These are phyloP conservation scores for Dasysyrphus albostriatus DNA, from an alignment of 2,888 invertebrate species.

Conservation along the genomic window DNA sequence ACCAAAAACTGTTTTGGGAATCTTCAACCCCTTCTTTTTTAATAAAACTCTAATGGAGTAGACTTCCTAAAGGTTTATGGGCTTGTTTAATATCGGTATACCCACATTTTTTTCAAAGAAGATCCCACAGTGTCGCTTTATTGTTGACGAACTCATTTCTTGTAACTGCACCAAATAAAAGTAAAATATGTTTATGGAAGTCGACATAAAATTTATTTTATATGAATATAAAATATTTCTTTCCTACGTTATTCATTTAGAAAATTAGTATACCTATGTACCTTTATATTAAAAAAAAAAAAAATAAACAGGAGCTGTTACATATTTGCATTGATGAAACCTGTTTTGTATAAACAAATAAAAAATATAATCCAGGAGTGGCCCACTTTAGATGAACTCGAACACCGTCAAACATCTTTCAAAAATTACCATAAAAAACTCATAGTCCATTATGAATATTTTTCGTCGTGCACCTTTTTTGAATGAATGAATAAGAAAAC, in stretches of 20 bases:
- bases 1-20: too few relatives aligned
- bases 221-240: neutral
- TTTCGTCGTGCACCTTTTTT: slow-evolving; percentile 26
- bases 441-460: slow-evolving; percentile 27
- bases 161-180: too few relatives aligned
- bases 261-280: neutral
- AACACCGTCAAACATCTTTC: slow-evolving; percentile 17
- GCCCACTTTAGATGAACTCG: slow-evolving; percentile 48
- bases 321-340: slow-evolving; percentile 14
- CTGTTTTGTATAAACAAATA: neutral
- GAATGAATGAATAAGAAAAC: neutral
- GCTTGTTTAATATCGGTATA: too few relatives aligned
- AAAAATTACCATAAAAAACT: slow-evolving; percentile 51
- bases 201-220: neutral
- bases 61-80: too few relatives aligned
- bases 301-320: slow-evolving; percentile 2
- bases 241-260: neutral
- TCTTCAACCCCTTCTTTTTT: too few relatives aligned
- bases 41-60: too few relatives aligned
- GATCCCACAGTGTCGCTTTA: too few relatives aligned
- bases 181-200: too few relatives aligned
- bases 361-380: slow-evolving; percentile 21
- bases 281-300: neutral
- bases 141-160: too few relatives aligned
- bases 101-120: too few relatives aligned